Base-by-base conservation (phyloP, 1,140 invertebrate genomes). In the Drosophila kepulauana region DNA sequence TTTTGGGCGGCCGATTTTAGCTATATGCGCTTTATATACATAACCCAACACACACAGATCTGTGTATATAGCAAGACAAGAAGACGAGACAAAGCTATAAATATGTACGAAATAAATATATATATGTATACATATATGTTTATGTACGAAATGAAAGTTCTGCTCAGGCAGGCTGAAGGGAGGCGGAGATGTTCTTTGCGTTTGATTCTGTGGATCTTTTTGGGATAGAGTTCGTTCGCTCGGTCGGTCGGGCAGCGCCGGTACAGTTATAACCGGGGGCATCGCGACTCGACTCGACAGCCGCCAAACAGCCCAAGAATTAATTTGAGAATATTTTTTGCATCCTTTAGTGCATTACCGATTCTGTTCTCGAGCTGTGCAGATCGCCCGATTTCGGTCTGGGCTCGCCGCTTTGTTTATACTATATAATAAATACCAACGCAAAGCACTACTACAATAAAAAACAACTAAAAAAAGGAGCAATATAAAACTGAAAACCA, bases 281-380 rank as follows among this genome's bases (percentile, higher is more conserved):
- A 59, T 30, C 64, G 52, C 52, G 51, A 33, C 51, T 8, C 51
- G 51, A 41, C 54, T 41, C 35, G n/a, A 20, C 46, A 20, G 45
- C 45, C 61, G 49, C 38, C 63, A 41, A 65, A 43, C 61, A 62
- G 62, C 69, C 41, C 33, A 74, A 74, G 71, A 74, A 74, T 74
- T 74, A 74, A 74, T 74, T 91, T 85, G 85, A 91, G 89, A 91
- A 82, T 88, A 89, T 91, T 91, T 90, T 88, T 91, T 91, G 89
- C 89, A 91, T 91, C 90, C 89, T 91, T 89, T 91, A 91, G 89
- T 91, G 89, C 89, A 91, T 91, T 91, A 81, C 89, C 86, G 89
- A 82, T 91, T 91, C 79, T 86, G 89, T 90, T 85, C 77, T 91
- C 89, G 89, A 91, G 57, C 79, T 77, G 89, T 86, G 76, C 81